Evolutionary conservation across 2,797 vertebrate genomes (phyloP), one percentile per base, ranked within the genome.

Genomic region (Bryconaethiops microstoma): DNA sequence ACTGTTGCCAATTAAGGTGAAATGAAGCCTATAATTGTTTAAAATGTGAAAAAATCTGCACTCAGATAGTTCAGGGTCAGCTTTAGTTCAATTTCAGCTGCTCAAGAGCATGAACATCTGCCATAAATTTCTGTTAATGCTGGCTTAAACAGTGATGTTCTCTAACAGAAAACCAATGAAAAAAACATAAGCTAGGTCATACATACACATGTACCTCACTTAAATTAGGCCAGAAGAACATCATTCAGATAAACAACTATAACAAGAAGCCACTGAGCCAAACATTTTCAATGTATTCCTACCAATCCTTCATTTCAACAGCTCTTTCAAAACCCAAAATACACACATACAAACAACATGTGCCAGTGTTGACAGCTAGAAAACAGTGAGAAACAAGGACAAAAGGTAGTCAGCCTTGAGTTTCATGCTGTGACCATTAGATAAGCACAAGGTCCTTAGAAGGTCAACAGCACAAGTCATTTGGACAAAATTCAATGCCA

Each of bases 361-460:
- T 7, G 40, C 23, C 65, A 45, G 35, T 0, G 21, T 9, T 60
- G 29, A 62, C 65, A 19, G 60, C 13, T 64, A 65, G n/a, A n/a
- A 21, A 68, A 62, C 64, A 62, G 19, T 14, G 7, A 23, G n/a
- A 35, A 5, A 55, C 0, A 29, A 73, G 14, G 7, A 52, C 25
- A 62, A 10, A 69, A 62, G 55, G 1, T n/a, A 39, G 19, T 50
- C 25, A 74, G 19, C 17, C 25, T 39, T 40, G 59, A 21, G 19
- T 8, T 17, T 13, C 54, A 57, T 50, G 35, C 35, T 17, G 62
- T 23, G 35, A 73, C 50, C 42, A 76, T 77, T 55, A 82, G 77
- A 85, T 79, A 77, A 77, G 75, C 50, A 25, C 10, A 17, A 57
- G 78, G 21, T 76, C 39, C 57, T 13, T 19, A 16, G 2, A 7